phyloP scores from a whole-genome alignment of 2,888 invertebrate species.

The Chymomyza fuscimana region DNA sequence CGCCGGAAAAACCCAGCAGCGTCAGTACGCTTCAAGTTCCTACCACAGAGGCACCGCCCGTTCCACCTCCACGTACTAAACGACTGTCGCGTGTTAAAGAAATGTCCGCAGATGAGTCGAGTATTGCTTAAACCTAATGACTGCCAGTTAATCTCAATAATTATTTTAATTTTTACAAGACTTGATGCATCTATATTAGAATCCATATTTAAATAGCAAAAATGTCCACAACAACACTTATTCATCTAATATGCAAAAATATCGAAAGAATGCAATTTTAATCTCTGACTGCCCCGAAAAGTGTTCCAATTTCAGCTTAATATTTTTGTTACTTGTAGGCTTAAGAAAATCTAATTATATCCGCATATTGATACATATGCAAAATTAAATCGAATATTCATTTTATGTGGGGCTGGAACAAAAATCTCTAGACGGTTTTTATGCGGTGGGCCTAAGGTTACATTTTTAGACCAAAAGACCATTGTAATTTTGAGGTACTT shows the following conservation, averaged over 20 bases:
- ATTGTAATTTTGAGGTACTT: too few relatives aligned
- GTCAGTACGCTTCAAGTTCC: conserved; percentile 29
- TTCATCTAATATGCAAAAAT: neutral
- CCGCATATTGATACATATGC: neutral
- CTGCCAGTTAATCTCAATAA: neutral
- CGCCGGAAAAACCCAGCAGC: conserved; percentile 29
- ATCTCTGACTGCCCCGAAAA: neutral
- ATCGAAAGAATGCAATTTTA: neutral
- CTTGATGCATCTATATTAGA: neutral
- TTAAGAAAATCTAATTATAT: neutral
- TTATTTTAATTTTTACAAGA: neutral
- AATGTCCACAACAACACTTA: neutral
- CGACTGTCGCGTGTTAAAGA: conserved; percentile 70
- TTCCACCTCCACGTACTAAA: conserved; percentile 77
- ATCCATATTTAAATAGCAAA: neutral
- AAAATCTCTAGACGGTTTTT: neutral
- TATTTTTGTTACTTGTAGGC: neutral
- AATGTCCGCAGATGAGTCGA: conserved; percentile 67
- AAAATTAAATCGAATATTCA: neutral
- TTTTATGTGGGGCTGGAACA: neutral
- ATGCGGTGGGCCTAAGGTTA: neutral
- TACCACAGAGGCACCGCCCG: conserved; percentile 47
- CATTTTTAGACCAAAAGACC: too few relatives aligned
- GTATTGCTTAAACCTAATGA: conserved; percentile 49
- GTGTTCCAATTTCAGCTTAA: neutral